These are phyloP conservation scores for Meriones unguiculatus DNA, from an alignment of 2,113 vertebrate genomes.

Conservation along the genomic window DNA sequence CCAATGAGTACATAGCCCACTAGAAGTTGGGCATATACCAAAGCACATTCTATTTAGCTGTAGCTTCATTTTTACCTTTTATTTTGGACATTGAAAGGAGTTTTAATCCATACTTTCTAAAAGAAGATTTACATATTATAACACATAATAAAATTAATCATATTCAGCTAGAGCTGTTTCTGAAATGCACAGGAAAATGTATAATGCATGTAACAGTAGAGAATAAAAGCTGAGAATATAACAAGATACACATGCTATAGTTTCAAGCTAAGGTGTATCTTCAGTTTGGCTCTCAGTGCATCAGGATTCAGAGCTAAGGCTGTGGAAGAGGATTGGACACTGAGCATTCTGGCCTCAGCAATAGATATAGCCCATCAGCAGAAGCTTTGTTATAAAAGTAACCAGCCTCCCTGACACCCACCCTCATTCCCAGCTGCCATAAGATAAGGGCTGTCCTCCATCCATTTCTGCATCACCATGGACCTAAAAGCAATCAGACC, in stretches of 20 bases:
- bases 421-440: neutral
- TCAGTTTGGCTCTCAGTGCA: too few relatives aligned
- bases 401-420: too few relatives aligned
- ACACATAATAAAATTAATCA: neutral
- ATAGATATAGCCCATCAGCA: neutral
- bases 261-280: neutral
- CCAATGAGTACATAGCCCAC: neutral
- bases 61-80: neutral
- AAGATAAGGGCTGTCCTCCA: neutral
- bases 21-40: neutral
- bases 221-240: neutral
- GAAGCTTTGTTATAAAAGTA: neutral
- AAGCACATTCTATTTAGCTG: neutral
- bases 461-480: too few relatives aligned
- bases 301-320: neutral
- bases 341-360: neutral
- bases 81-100: neutral
- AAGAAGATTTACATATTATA: neutral
- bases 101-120: neutral
- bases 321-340: too few relatives aligned
- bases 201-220: neutral
- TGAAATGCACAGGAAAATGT: neutral
- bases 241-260: neutral
- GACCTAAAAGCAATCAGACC: neutral
- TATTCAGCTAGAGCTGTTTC: neutral